Base-by-base conservation (phyloP, 2,888 invertebrate genomes). In the Leistus spinibarbis region DNA sequence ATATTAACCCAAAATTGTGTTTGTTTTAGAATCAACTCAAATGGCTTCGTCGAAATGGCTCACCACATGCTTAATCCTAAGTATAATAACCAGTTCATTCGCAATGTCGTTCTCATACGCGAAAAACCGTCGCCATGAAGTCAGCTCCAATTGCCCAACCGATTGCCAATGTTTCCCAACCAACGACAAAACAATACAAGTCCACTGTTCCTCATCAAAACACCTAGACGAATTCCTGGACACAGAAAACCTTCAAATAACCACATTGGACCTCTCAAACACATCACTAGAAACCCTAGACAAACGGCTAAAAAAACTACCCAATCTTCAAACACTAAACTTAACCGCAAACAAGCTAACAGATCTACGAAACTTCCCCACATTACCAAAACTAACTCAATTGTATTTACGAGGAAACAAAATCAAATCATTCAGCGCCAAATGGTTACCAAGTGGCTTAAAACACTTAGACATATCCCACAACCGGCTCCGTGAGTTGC, bases 171-270 rank as follows among this genome's bases (percentile, higher is more conserved):
- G 91, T 81, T 88, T 89, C 77, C 87, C 89, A 53, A 87, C 90
- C 66, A 90, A 92, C 78, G 90, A 93, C 53, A 88, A 93, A 77
- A 88, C 89, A 65, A 90, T 93, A 40, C 88, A 93, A 77, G 88
- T 89, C 27, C 88, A 89, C 77, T 91, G 90, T 82, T 89, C 90
- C 75, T 87, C 90, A 70, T 92, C 95, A 81, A 91, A 92, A 78
- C 93, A 94, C 63, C 90, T 95, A 9, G 92, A 94, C 85, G 95
- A 89, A 78, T 72, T 81, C 16, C 79, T 81, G 24, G 76, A 76
- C 10, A 84, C 84, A 77, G 82, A 84, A 76, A 79, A 81, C 64
- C 78, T 80, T 23, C 78, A 77, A 9, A 80, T 86, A 60, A 79
- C 77, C 40, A 80, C 79, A n/a, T 77, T 86, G 22, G 81, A 80